These are phyloP conservation scores for Aplochiton taeniatus DNA, from an alignment of 2,797 vertebrate species.

Conservation along the genomic window DNA sequence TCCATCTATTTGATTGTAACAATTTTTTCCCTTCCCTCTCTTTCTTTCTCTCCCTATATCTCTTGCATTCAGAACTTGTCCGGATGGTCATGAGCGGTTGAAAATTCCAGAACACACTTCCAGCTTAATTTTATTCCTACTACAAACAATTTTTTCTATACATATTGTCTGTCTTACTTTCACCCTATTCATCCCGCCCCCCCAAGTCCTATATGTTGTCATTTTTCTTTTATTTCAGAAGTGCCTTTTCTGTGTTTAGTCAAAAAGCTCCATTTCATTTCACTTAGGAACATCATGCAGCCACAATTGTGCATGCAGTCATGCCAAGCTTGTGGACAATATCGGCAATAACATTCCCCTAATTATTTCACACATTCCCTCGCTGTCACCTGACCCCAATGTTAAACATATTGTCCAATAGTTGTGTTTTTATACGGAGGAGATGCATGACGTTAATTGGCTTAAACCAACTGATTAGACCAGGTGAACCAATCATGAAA, in stretches of 20 bases:
- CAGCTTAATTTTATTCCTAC: constrained; percentile 40
- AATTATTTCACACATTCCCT: constrained; percentile 17
- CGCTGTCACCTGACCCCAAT: constrained; percentile 9
- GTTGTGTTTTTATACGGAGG: constrained; percentile 25
- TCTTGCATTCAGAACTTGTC: constrained; percentile 69
- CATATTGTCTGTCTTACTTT: constrained; percentile 24
- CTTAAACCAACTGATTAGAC: constrained; percentile 17
- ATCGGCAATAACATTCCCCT: constrained; percentile 19
- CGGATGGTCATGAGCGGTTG: constrained; percentile 80
- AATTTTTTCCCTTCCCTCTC: constrained; percentile 4
- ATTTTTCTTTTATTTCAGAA: constrained; percentile 52
- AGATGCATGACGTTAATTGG: constrained; percentile 37
- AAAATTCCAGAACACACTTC: constrained; percentile 50
- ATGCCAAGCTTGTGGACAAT: constrained; percentile 27
- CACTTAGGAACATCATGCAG: constrained; percentile 21
- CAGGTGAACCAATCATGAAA: constrained; percentile 23
- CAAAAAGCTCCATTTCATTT: constrained; percentile 45
- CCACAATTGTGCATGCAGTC: constrained; percentile 14
- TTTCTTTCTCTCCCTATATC: constrained; percentile 4
- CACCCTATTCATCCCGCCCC: constrained; percentile 32
- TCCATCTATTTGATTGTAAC: neutral
- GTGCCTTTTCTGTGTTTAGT: constrained; percentile 69
- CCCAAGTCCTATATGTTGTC: constrained; percentile 30
- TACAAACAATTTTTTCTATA: constrained; percentile 41
- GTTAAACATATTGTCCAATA: constrained; percentile 28